Base-by-base conservation (phyloP, 2,113 vertebrate genomes). In the Clarias batrachus region DNA sequence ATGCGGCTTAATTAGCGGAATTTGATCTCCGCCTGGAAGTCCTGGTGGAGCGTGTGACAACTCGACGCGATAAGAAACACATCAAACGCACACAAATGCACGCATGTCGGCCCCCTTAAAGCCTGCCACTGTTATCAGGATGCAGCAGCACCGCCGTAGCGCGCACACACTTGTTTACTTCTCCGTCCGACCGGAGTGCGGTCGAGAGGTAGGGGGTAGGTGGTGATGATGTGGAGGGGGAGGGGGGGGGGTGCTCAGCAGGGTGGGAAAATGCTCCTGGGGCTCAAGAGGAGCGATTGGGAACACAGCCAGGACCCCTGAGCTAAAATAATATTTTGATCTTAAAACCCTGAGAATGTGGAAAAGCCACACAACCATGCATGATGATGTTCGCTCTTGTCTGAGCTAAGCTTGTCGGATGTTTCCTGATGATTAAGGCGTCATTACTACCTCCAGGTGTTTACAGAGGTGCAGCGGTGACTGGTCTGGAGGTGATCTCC, bases 71-170 rank as follows among this genome's bases (percentile, higher is more conserved):
- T 96, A 96, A 95, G 93, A 86, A 48, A 48, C 90, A 95, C 96
- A 96, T 96, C 95, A 97, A 97, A 96, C 93, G 92, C 95, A 94
- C 85, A 30, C 27, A n/a, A n/a, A 57, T 12, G 68, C 84, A 56
- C 95, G 95, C 96, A 96, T 95, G 96, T 96, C 96, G 95, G 94
- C 95, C 95, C 96, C 93, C 96, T 96, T 95, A 93, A 94, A 93
- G 91, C 96, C 94, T 95, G 94, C 94, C 62, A 94, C 96, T 96
- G 96, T 97, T 97, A 97, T 96, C 95, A 95, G 94, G 93, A 91
- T 90, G 85, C 87, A 93, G 92, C 95, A 96, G 94, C 92, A 95
- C 92, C 93, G 88, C 88, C 91, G 87, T 92, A 91, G 90, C 90
- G 92, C 91, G 92, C 91, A 92, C 93, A 86, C 82, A 41, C 60